Percentiles rank a stretch among this genome's conserved stretches.
Evolutionary conservation across 2,113 vertebrate species (phyloP).

Genomic region (Vimba vimba): DNA sequence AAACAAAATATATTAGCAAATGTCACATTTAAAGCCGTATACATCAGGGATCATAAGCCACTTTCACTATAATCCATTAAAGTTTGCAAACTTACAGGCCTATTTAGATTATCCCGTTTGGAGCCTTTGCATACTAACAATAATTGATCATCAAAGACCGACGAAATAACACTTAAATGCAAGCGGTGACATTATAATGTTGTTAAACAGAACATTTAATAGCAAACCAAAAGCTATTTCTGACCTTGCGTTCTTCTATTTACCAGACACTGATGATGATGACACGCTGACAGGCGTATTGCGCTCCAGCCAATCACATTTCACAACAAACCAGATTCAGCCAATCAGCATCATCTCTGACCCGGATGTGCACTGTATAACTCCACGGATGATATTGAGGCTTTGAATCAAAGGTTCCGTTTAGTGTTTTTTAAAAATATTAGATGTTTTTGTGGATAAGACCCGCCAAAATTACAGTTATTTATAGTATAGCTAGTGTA

Average conservation of each 20-base stretch:
- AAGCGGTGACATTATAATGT: not conserved
- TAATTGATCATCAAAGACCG: not conserved
- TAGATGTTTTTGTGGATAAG: not conserved
- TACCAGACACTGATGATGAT: not conserved
- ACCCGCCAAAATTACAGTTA: not conserved
- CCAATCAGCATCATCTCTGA: constrained; percentile 30
- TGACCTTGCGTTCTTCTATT: constrained; percentile 56
- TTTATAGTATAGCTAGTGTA: not conserved
- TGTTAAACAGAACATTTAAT: not conserved
- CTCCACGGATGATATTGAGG: not conserved
- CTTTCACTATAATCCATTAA: not conserved
- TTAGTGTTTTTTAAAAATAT: not conserved
- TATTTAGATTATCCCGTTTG: not conserved
- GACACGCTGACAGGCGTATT: not conserved
- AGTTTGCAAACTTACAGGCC: not conserved
- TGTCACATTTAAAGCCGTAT: not conserved
- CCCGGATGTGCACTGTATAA: constrained; percentile 38
- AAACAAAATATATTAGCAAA: not conserved
- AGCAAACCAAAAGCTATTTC: not conserved
- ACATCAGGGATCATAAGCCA: not conserved
- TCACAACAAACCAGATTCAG: constrained; percentile 16
- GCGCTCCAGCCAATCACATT: constrained; percentile 43
- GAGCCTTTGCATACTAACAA: not conserved
- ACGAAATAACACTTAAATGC: not conserved
- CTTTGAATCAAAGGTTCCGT: constrained; percentile 41